Percentiles rank a stretch among this genome's conserved stretches.
These are phyloP conservation scores for Benitochromis conjunctus DNA, from an alignment of 2,113 vertebrate genomes.

Conservation along the genomic window DNA sequence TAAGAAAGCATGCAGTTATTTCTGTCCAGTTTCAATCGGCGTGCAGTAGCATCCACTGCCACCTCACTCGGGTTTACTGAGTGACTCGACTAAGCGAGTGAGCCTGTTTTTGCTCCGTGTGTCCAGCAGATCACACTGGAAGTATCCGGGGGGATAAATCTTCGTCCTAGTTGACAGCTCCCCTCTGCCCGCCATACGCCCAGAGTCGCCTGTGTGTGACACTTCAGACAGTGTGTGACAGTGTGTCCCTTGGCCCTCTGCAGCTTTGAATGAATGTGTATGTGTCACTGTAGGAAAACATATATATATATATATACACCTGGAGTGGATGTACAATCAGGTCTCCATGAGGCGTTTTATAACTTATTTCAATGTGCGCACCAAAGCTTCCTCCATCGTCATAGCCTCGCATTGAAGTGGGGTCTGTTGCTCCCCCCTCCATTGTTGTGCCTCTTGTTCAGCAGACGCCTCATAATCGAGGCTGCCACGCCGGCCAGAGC, in stretches of 20 bases:
- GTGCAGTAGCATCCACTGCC: neutral
- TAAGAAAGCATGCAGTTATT: neutral
- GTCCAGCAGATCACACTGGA: constrained; percentile 26
- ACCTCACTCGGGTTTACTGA: neutral
- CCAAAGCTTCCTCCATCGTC: neutral
- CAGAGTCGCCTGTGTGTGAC: constrained; percentile 39
- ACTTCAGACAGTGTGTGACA: constrained; percentile 53
- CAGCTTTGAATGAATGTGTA: neutral
- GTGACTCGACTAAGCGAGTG: constrained; percentile 1
- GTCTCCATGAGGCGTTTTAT: constrained; percentile 12
- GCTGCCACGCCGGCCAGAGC: neutral
- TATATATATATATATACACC: neutral
- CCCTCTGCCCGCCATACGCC: constrained; percentile 43
- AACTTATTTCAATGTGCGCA: constrained; percentile 7
- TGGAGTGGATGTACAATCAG: neutral
- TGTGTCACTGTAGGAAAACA: neutral
- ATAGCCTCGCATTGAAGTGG: neutral
- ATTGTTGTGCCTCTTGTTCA: constrained; percentile 37
- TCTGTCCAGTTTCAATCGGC: neutral
- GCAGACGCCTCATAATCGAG: constrained; percentile 46
- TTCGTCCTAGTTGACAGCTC: constrained; percentile 41
- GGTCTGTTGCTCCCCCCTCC: neutral
- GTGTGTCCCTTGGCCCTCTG: constrained; percentile 34
- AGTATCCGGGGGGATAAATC: constrained; percentile 42
- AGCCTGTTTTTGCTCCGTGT: constrained; percentile 6